These are phyloP conservation scores for Thryonomys swinderianus DNA, from an alignment of 2,113 vertebrate genomes.

Conservation along the genomic window DNA sequence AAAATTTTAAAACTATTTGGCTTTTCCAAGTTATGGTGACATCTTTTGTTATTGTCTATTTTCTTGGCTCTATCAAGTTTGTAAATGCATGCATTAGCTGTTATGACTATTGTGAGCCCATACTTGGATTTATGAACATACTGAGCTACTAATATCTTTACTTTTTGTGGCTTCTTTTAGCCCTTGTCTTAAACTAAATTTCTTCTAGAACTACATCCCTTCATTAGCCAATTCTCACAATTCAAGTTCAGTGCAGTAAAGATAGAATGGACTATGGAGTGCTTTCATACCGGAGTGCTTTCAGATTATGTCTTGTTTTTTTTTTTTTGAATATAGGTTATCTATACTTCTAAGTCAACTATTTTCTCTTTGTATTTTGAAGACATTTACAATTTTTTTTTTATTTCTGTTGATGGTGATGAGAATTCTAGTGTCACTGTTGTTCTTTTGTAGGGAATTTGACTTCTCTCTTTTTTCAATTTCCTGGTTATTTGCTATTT, in stretches of 20 bases:
- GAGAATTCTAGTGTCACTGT: neutral
- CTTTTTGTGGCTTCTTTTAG: neutral
- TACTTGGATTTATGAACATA: neutral
- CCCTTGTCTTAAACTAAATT: neutral
- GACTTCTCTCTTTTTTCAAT: neutral
- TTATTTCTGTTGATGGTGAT: neutral
- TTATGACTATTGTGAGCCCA: neutral
- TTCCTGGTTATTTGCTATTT: neutral
- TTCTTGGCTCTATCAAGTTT: neutral
- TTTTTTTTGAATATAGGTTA: neutral
- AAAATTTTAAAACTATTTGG: neutral
- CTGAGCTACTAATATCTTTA: neutral
- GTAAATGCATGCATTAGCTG: neutral
- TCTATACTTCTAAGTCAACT: neutral
- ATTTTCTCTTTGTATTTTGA: neutral
- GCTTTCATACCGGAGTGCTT: neutral
- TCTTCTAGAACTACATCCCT: neutral
- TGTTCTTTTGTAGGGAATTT: neutral
- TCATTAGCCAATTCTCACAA: neutral
- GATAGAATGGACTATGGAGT: neutral
- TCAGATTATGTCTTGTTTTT: neutral
- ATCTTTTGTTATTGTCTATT: neutral
- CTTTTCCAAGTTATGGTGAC: neutral
- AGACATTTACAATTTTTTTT: neutral
- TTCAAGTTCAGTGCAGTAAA: neutral